Conservation (phyloP, 2,113 vertebrate genomes). For the Chrysemys picta region DNA sequence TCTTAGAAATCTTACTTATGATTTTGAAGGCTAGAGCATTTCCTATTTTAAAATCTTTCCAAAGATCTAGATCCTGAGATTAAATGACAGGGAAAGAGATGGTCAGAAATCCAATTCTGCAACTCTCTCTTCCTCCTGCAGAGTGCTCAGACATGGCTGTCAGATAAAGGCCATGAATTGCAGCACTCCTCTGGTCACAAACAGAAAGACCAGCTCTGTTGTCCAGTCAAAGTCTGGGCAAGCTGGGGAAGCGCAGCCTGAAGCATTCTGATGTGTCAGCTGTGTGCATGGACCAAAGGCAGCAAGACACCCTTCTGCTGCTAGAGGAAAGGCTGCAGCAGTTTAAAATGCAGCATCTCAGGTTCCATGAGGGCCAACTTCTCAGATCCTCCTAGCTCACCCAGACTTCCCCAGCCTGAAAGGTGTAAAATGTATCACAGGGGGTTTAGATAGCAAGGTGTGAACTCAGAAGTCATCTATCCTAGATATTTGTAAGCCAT, state of each 20-base stretch:
- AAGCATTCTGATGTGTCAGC: not conserved
- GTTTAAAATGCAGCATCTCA: not conserved
- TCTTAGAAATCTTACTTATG: not conserved
- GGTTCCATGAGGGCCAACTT: not conserved
- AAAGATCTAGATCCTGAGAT: not conserved
- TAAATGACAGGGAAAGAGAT: not conserved
- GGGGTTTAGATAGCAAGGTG: not conserved
- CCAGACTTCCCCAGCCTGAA: not conserved
- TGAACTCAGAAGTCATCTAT: not conserved
- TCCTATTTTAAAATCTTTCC: not conserved
- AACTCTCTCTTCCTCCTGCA: not conserved
- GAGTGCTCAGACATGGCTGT: not conserved
- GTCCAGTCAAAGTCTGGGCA: not conserved
- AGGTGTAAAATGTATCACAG: not conserved
- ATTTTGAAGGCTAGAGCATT: not conserved
- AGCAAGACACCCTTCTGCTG: not conserved
- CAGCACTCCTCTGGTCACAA: fast-evolving
- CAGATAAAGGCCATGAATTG: not conserved
- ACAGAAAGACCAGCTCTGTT: not conserved
- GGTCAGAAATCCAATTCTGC: too few relatives aligned
- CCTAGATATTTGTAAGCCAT: not conserved
- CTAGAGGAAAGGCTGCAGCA: not conserved
- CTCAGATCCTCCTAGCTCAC: not conserved
- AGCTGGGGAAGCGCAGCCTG: not conserved
- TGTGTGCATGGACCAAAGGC: fast-evolving